Percentiles rank a stretch among this genome's conserved stretches.
phyloP scores from a whole-genome alignment of 2,888 invertebrate genomes.

The Lydus trimaculatus region DNA sequence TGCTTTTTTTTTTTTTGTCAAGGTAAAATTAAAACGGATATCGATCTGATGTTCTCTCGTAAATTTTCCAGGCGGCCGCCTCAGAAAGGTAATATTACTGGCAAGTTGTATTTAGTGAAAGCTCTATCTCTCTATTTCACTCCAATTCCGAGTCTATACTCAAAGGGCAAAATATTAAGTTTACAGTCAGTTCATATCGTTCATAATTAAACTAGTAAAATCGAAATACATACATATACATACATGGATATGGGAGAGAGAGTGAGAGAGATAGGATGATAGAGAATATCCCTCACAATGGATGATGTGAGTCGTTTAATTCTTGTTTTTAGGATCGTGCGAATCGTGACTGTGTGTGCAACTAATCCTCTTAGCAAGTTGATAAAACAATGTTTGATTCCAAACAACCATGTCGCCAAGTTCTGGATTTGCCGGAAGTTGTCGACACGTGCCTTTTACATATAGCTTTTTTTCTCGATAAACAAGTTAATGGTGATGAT shows the following conservation, averaged over 20 bases:
- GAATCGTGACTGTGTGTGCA: neutral
- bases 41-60: constrained; percentile 1
- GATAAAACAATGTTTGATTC: constrained; percentile 1
- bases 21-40: constrained; percentile 1
- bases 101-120: constrained; percentile 1
- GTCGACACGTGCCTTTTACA: neutral
- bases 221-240: neutral
- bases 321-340: neutral
- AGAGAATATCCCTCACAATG: neutral
- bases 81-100: constrained; percentile 2
- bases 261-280: no score
- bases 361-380: constrained; percentile 1
- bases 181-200: neutral
- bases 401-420: neutral
- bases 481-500: neutral
- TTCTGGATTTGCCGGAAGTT: neutral
- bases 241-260: neutral
- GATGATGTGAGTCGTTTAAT: neutral
- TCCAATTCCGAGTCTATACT: neutral
- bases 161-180: constrained; percentile 5
- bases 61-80: constrained; percentile 1
- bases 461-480: neutral
- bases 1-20: neutral
- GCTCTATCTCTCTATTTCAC: neutral
- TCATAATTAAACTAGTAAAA: constrained; percentile 3